Evolutionary conservation across 2,113 vertebrate species (phyloP), one percentile per base, ranked within the genome.

Genomic region (Ammodytes dubius): DNA sequence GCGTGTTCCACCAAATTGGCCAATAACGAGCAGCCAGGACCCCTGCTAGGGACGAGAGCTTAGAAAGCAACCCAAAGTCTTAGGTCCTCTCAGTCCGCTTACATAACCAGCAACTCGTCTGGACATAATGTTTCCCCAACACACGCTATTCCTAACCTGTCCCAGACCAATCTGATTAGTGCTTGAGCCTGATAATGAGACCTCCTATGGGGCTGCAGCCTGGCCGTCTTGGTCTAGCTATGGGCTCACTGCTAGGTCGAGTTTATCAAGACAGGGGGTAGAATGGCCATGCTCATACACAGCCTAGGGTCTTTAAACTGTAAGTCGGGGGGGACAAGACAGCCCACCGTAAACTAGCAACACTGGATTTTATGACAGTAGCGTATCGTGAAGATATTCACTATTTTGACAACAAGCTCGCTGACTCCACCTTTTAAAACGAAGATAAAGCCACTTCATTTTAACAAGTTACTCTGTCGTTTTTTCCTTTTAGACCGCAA

Each of bases 401-500:
- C 27, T 27, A 27, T 27, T 27, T 27, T 27, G 27, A 27, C 27
- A 27, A 27, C 27, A 27, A 27, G 27, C 27, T 27, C 27, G 27
- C 27, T 27, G 27, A 27, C 27, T 27, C 27, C 27, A 27, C 27
- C 27, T 27, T 27, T 27, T 27, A 27, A 27, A 27, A 12, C 8
- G 0, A 14, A 12, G 59, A 66, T 70, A 37, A 75, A 43, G 35
- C 4, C 42, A 40, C 17, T 27, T 27, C 27, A 2, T 40, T 61
- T 59, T 87, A 61, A 75, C 35, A 0, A n/a, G 11, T 43, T 11
- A 3, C 67, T 71, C 60, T 74, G 2, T 71, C 58, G 12, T 60
- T 14, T 3, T 71, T 45, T 74, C 15, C 66, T 4, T 9, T 63
- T 74, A 99, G 98, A 99, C 54, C 96, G 97, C 53, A 98, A 98